Evolutionary conservation across 2,797 vertebrate genomes (phyloP), one percentile per base, ranked within the genome.

Genomic region (Chiroxiphia lanceolata): DNA sequence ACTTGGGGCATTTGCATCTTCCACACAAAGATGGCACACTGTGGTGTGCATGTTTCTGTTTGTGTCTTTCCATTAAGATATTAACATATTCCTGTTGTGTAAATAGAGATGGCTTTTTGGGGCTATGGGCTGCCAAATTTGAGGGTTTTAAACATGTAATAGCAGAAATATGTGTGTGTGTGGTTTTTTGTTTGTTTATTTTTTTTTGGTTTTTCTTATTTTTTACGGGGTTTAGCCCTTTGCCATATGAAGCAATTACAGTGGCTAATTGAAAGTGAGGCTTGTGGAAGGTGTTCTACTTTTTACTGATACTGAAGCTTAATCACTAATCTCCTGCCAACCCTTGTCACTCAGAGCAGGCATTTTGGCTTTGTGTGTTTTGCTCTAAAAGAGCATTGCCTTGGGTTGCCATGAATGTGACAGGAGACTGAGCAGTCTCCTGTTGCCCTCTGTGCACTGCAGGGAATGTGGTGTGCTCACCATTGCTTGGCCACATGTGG

Each of bases 401-500:
- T 50, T 21, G 75, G 21, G 31, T 40, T 77, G 36, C 50, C 27
- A 1, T 45, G 4, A 18, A 7, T 5, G n/a, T n/a, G 61, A 10
- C 50, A 67, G 67, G 53, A 42, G 47, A 12, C 29, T 18, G 50
- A 69, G 29, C 68, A 48, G 61, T 26, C 22, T 82, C 31, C 53
- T 47, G 42, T 11, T 77, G 64, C 42, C 17, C 26, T 47, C 56
- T 0, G 1, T 42, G 16, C 21, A 9, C 5, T 36, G 48, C 15
- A 15, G 61, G 36, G n/a, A 56, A 23, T 11, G 0, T 1, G 5
- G 5, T 42, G 15, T 29, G 33, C 63, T 68, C 42, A 9, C 19
- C 25, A 23, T n/a, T 48, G 9, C 60, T 34, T 42, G 59, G 68
- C 31, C 59, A 48, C n/a, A 5, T 0, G 0, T 2, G 2, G 22